phyloP scores from a whole-genome alignment of 2,888 invertebrate genomes.

The Drosophila diplacantha region DNA sequence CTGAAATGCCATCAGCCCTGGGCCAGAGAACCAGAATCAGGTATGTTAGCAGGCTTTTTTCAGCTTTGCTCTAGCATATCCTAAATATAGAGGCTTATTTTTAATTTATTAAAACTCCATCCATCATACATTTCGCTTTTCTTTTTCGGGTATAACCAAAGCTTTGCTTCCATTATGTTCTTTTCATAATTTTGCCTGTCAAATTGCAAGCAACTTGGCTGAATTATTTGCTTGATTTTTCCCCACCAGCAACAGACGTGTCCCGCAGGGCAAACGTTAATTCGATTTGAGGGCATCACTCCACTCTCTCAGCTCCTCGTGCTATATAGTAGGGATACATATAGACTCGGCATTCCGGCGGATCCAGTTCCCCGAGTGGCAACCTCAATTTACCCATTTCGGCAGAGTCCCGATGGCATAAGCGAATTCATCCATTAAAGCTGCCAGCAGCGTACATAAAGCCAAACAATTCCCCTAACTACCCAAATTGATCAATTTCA shows the following conservation, averaged over 20 bases:
- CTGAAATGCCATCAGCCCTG: constrained; percentile 19
- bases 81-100: not conserved
- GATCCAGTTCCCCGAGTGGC: constrained; percentile 32
- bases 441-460: constrained; percentile 45
- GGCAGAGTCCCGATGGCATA: constrained; percentile 39
- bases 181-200: constrained; percentile 29
- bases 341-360: constrained; percentile 11
- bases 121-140: not conserved
- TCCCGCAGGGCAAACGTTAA: constrained; percentile 48
- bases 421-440: constrained; percentile 63
- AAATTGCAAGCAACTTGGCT: constrained; percentile 27
- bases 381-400: constrained; percentile 41
- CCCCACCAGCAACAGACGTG: constrained; percentile 14
- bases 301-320: not conserved
- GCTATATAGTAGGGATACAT: not conserved
- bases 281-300: constrained; percentile 48
- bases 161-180: not conserved
- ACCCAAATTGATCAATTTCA: constrained; percentile 72
- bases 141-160: not conserved
- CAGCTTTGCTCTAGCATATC: not conserved
- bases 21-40: constrained; percentile 10
- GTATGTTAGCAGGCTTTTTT: constrained; percentile 19
- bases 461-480: constrained; percentile 62
- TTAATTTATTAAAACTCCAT: not conserved
- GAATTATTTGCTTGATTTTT: constrained; percentile 28